Evolutionary conservation across 2,888 invertebrate genomes (phyloP).

Genomic region (Polydrusus tereticollis): DNA sequence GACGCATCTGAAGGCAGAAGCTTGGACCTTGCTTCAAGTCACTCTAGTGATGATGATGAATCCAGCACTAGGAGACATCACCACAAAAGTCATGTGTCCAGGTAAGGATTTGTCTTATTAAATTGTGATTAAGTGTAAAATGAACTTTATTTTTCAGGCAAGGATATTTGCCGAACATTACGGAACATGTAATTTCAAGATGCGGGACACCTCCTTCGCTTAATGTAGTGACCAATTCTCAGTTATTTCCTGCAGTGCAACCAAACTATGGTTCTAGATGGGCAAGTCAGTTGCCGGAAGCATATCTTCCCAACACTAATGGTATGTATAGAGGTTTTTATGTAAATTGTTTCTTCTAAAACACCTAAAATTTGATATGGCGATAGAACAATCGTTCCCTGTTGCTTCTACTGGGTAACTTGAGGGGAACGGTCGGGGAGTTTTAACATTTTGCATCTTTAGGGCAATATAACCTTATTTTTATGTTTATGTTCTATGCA

Average conservation of each 20-base stretch:
- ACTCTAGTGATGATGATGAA: slow-evolving; percentile 92
- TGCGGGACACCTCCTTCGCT: slow-evolving; percentile 73
- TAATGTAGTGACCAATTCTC: slow-evolving; percentile 76
- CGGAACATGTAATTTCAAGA: slow-evolving; percentile 67
- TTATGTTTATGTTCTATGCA: too few relatives aligned
- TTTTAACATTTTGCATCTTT: too few relatives aligned
- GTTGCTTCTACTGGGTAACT: too few relatives aligned
- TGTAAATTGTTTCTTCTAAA: too few relatives aligned
- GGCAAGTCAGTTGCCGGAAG: slow-evolving; percentile 78
- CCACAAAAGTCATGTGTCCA: slow-evolving; percentile 46
- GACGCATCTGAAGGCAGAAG: slow-evolving; percentile 84
- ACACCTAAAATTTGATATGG: too few relatives aligned
- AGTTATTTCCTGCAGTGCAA: slow-evolving; percentile 76
- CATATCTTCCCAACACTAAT: slow-evolving; percentile 71
- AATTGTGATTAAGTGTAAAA: not conserved
- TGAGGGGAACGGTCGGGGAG: too few relatives aligned
- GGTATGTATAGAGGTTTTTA: slow-evolving; percentile 56
- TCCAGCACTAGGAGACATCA: slow-evolving; percentile 69
- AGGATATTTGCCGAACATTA: slow-evolving; percentile 75
- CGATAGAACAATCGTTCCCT: too few relatives aligned
- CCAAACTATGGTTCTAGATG: slow-evolving; percentile 74
- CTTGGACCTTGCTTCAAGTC: slow-evolving; percentile 91
- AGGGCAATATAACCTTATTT: too few relatives aligned
- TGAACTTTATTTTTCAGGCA: slow-evolving; percentile 53
- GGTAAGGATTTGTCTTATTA: slow-evolving; percentile 9